Conservation (phyloP, 1,140 invertebrate species). For the Drosophila lacertosa region DNA sequence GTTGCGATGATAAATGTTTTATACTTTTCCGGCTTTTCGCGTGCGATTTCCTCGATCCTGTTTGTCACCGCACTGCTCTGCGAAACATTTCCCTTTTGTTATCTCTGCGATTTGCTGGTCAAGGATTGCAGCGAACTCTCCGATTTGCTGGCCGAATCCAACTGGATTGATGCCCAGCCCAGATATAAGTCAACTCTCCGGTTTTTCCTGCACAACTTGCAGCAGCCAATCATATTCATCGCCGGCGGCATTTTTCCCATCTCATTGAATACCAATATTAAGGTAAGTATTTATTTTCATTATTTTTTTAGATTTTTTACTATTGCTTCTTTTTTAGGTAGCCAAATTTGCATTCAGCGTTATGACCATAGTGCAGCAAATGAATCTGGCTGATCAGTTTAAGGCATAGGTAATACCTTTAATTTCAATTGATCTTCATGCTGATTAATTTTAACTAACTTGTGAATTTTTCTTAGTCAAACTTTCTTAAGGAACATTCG, state of each 20-base stretch:
- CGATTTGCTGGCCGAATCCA: neutral
- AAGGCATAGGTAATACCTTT: neutral
- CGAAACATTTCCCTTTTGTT: slow-evolving; percentile 29
- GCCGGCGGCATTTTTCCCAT: slow-evolving; percentile 26
- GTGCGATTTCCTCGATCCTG: neutral
- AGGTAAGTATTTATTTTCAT: too few relatives aligned
- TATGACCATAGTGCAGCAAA: slow-evolving; percentile 1
- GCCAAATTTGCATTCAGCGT: too few relatives aligned
- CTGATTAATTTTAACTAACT: too few relatives aligned
- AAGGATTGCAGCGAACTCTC: slow-evolving; percentile 3
- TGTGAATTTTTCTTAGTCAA: too few relatives aligned
- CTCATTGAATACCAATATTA: slow-evolving; percentile 20
- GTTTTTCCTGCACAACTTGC: slow-evolving; percentile 18
- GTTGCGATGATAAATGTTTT: slow-evolving; percentile 1
- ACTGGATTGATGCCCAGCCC: slow-evolving; percentile 16
- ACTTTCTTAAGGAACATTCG: too few relatives aligned
- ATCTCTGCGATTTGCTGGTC: slow-evolving; percentile 1
- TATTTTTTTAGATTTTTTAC: too few relatives aligned
- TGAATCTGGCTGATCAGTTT: slow-evolving; percentile 3
- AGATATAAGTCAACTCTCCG: slow-evolving; percentile 11
- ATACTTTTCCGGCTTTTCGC: neutral
- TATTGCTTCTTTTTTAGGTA: too few relatives aligned
- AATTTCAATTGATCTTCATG: too few relatives aligned
- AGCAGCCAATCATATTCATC: slow-evolving; percentile 13
- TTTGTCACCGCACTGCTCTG: neutral